These are phyloP conservation scores for Rhopilema esculentum DNA, from an alignment of 30 jellyfish, hydroid and myxozoan species.

Conservation along the genomic window DNA sequence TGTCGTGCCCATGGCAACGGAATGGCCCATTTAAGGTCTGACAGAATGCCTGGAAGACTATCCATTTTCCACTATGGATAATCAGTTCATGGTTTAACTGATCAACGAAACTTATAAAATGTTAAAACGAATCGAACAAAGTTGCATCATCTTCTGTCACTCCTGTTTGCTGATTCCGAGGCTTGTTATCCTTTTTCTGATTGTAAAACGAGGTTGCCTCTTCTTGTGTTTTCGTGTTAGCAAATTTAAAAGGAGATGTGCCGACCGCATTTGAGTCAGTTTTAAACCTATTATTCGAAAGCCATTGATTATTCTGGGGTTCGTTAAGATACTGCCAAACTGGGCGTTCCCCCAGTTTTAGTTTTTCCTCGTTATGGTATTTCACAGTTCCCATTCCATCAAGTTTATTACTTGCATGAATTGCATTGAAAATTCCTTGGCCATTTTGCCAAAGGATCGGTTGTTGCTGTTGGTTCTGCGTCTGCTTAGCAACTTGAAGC, in stretches of 20 bases:
- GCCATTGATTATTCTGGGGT: slow-evolving; percentile 38
- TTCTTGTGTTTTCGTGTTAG: slow-evolving; percentile 63
- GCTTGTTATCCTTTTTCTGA: slow-evolving; percentile 10
- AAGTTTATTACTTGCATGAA: background rate
- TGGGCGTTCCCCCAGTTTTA: slow-evolving; percentile 1
- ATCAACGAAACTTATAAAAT: background rate
- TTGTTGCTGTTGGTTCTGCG: slow-evolving; percentile 29
- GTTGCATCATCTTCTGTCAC: background rate
- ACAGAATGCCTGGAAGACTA: too few relatives aligned
- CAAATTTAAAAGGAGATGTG: slow-evolving; percentile 67
- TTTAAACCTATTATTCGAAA: slow-evolving; percentile 36
- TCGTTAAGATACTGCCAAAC: slow-evolving; percentile 59
- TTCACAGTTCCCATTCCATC: slow-evolving; percentile 48
- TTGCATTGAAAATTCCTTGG: slow-evolving; percentile 51
- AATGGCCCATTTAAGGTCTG: too few relatives aligned
- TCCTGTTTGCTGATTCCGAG: slow-evolving; percentile 4
- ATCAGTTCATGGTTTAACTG: too few relatives aligned
- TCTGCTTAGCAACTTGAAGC: slow-evolving; percentile 53
- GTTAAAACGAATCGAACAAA: background rate
- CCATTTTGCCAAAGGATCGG: slow-evolving; percentile 72
- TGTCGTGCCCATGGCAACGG: too few relatives aligned
- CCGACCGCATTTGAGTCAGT: slow-evolving; percentile 15
- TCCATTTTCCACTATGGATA: too few relatives aligned
- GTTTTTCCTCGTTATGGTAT: slow-evolving; percentile 13
- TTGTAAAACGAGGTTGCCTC: slow-evolving; percentile 35